Conservation (phyloP, 2,888 invertebrate genomes). For the Euclidia mi region DNA sequence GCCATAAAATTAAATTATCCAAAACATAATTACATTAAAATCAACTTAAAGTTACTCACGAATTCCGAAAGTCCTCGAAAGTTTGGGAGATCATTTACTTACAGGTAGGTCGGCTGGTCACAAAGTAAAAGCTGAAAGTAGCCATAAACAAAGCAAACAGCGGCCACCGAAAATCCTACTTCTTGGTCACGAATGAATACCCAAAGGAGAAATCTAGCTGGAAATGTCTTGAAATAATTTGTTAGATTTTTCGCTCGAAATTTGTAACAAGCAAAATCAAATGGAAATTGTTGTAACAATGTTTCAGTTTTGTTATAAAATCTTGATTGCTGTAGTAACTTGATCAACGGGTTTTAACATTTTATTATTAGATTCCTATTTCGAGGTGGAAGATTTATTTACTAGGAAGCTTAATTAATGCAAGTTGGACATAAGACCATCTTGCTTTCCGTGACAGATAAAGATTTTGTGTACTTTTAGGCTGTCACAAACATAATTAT, state of each 20-base stretch:
- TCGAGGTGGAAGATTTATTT: too few species aligned
- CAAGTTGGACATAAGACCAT: too few species aligned
- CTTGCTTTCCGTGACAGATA: too few species aligned
- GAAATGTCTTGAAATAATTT: slow-evolving; percentile 32
- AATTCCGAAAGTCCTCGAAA: slow-evolving; percentile 37
- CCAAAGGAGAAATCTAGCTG: slow-evolving; percentile 41
- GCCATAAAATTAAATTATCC: slow-evolving; percentile 29
- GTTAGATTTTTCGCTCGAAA: slow-evolving; percentile 32
- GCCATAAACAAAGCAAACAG: slow-evolving; percentile 60
- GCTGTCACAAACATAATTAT: too few species aligned
- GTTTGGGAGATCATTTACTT: slow-evolving; percentile 53
- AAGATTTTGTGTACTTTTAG: too few species aligned
- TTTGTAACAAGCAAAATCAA: slow-evolving; percentile 28
- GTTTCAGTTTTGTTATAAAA: not conserved
- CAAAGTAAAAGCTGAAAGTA: slow-evolving; percentile 52
- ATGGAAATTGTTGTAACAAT: slow-evolving; percentile 13
- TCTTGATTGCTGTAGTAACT: too few species aligned
- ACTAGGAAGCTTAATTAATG: too few species aligned
- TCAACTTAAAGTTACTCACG: slow-evolving; percentile 36
- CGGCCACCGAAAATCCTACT: slow-evolving; percentile 43
- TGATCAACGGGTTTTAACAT: too few species aligned
- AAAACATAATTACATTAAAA: slow-evolving; percentile 42
- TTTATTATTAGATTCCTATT: too few species aligned
- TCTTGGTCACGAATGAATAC: slow-evolving; percentile 46
- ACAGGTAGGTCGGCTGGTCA: slow-evolving; percentile 33